A percentile compares a stretch with the other conserved stretches of the same genome.
These are phyloP conservation scores for Diuraphis noxia DNA, from an alignment of 1,140 invertebrate genomes.

Conservation along the genomic window DNA sequence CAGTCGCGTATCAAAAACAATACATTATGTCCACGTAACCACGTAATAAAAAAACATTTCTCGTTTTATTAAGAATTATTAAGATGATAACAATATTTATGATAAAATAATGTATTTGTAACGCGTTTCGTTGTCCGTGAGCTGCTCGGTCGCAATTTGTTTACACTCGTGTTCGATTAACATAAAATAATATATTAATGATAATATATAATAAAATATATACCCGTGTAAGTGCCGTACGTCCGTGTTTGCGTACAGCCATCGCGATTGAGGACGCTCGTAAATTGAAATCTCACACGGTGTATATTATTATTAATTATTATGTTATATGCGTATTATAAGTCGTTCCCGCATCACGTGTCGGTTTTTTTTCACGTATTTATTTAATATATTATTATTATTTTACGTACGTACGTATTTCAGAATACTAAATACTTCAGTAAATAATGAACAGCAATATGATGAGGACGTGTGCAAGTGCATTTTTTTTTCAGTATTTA, in stretches of 20 bases:
- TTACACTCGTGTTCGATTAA: neutral
- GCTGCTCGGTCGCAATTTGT: neutral
- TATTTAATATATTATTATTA: too few relatives aligned
- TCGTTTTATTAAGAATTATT: neutral
- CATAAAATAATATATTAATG: neutral
- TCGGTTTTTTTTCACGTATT: neutral
- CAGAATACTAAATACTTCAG: neutral
- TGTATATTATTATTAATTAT: neutral
- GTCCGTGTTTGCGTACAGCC: neutral
- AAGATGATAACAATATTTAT: neutral
- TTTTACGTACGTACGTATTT: neutral
- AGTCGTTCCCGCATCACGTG: neutral
- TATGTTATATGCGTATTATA: neutral
- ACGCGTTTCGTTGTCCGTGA: neutral
- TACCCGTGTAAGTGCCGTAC: neutral
- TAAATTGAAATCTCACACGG: conserved; percentile 21
- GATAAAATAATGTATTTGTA: neutral
- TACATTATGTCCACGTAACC: neutral
- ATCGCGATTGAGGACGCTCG: neutral
- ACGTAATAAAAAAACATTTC: neutral
- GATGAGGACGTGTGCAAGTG: neutral
- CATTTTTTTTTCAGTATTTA: neutral
- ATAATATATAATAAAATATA: neutral
- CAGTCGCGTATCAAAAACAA: neutral
- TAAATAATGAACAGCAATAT: neutral